phyloP scores from a whole-genome alignment of 2,797 vertebrate genomes.

The Onychomys leucogaster region DNA sequence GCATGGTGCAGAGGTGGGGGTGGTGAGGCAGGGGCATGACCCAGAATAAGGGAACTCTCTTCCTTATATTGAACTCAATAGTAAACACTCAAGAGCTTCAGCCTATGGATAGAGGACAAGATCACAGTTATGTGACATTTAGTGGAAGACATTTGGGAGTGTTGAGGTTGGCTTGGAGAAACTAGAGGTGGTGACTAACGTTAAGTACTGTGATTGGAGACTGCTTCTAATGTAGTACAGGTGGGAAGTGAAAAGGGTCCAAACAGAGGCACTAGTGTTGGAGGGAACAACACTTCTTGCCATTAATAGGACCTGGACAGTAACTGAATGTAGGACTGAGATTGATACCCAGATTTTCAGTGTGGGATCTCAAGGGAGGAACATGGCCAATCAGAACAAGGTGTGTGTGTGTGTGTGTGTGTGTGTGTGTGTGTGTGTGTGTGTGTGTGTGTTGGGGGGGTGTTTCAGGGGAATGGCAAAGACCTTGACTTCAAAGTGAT shows the following conservation, averaged over 20 bases:
- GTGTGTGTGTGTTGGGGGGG: background rate
- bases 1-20: too few relatives aligned
- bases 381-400: background rate
- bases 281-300: too few relatives aligned
- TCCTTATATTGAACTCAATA: background rate
- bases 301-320: background rate
- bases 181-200: background rate
- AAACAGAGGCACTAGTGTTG: background rate
- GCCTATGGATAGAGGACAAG: fast-evolving
- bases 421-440: background rate
- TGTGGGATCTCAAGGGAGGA: background rate
- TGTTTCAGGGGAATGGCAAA: background rate
- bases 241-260: background rate
- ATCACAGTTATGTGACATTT: background rate
- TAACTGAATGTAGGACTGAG: background rate
- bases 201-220: background rate
- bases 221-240: background rate
- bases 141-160: background rate
- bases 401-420: background rate
- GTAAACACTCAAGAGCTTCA: background rate
- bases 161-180: background rate
- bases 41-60: background rate
- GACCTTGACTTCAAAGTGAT: background rate
- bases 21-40: too few relatives aligned
- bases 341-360: too few relatives aligned